A percentile compares a stretch with the other conserved stretches of the same genome.
Conservation (phyloP, 2,113 vertebrate genomes). For the Marcusenius ussheri region DNA sequence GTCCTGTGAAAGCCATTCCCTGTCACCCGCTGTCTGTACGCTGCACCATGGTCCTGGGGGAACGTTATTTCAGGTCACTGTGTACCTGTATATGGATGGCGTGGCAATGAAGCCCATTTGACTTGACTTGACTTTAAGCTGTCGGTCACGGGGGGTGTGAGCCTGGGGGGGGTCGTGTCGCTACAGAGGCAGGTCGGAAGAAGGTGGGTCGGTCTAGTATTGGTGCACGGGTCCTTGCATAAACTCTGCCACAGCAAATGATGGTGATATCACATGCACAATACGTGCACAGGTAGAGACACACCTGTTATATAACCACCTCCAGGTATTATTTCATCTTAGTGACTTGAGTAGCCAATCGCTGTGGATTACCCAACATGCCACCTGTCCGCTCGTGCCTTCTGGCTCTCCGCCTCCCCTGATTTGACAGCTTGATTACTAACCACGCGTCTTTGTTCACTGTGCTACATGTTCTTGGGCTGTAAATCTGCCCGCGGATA, state of each 20-base stretch:
- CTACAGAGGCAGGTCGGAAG: not conserved
- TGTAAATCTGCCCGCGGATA: not conserved
- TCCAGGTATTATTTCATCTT: not conserved
- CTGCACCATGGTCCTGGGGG: not conserved
- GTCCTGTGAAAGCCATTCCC: not conserved
- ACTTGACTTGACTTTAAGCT: not conserved
- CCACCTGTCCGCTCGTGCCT: not conserved
- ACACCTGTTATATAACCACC: not conserved
- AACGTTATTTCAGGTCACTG: not conserved
- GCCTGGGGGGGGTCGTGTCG: not conserved
- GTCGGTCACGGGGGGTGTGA: not conserved
- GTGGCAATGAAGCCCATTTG: not conserved
- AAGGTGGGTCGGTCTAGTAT: not conserved
- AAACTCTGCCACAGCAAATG: not conserved
- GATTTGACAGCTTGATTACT: not conserved
- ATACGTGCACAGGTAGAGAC: not conserved
- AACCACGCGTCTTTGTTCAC: not conserved
- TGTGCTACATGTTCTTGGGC: not conserved
- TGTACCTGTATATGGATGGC: not conserved
- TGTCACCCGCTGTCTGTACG: not conserved
- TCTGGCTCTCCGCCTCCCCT: not conserved
- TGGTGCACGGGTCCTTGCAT: not conserved
- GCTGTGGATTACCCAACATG: not conserved
- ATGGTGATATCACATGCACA: not conserved
- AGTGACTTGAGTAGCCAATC: not conserved